A percentile compares a stretch with the other conserved stretches of the same genome.
Conservation (phyloP, 1,140 invertebrate species). For the Kradibia gibbosae region DNA sequence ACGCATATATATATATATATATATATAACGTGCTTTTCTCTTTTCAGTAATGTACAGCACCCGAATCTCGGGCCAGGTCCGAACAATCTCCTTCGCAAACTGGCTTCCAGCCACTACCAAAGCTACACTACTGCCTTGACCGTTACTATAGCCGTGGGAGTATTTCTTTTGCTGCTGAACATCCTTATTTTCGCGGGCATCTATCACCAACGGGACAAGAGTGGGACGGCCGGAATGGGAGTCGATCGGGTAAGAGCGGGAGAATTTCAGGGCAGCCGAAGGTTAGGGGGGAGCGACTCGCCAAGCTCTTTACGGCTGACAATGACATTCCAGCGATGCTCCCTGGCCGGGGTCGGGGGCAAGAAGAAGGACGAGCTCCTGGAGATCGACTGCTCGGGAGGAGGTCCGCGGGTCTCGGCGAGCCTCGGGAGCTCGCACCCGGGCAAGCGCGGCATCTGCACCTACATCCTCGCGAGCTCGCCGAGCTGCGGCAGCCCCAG, state of each 20-base stretch:
- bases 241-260: slow-evolving; percentile 50
- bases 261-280: no score
- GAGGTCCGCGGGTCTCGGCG: slow-evolving; percentile 52
- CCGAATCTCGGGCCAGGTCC: slow-evolving; percentile 60
- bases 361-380: slow-evolving; percentile 83
- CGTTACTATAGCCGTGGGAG: slow-evolving; percentile 94
- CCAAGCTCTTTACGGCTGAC: no score
- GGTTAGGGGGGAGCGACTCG: no score
- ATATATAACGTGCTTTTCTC: background rate
- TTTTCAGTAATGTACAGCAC: background rate
- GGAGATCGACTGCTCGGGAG: slow-evolving; percentile 80
- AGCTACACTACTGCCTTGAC: slow-evolving; percentile 91
- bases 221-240: slow-evolving; percentile 67
- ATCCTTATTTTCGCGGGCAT: slow-evolving; percentile 95
- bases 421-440: slow-evolving; percentile 29
- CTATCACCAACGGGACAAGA: slow-evolving; percentile 89
- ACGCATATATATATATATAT: no score
- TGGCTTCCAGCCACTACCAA: slow-evolving; percentile 86
- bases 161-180: slow-evolving; percentile 90
- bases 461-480: slow-evolving; percentile 63
- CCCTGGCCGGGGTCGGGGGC: slow-evolving; percentile 68
- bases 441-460: slow-evolving; percentile 76
- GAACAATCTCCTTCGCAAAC: slow-evolving; percentile 81
- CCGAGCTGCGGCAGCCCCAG: slow-evolving; percentile 53
- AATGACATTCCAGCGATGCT: slow-evolving; percentile 3